Conservation (phyloP, 2,797 vertebrate genomes). For the Tragopan temminckii region DNA sequence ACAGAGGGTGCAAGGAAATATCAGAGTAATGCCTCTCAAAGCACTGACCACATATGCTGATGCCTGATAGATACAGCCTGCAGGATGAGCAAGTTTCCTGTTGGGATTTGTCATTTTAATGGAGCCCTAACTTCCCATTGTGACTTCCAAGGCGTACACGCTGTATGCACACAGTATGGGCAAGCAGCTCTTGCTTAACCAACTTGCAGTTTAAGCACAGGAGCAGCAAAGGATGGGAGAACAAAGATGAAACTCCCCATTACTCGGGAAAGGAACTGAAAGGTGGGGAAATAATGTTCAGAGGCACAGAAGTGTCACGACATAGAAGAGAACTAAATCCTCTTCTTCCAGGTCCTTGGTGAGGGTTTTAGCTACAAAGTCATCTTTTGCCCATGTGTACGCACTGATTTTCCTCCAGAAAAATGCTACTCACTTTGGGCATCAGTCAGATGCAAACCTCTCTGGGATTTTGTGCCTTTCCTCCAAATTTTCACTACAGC, state of each 20-base stretch:
- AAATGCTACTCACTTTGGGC: background rate
- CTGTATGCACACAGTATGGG: background rate
- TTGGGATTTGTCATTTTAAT: background rate
- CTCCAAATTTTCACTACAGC: background rate
- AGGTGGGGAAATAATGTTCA: rapidly evolving
- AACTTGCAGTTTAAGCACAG: background rate
- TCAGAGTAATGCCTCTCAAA: background rate
- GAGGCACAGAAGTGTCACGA: rapidly evolving
- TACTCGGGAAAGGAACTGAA: background rate
- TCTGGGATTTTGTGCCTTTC: background rate
- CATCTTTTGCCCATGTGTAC: background rate
- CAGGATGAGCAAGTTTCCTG: background rate
- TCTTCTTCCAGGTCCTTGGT: background rate
- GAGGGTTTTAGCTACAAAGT: background rate
- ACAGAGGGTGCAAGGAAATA: background rate
- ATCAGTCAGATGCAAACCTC: background rate
- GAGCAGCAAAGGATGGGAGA: background rate
- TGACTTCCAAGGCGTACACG: background rate
- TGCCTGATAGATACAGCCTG: background rate
- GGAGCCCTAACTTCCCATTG: background rate
- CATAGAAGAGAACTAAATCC: background rate
- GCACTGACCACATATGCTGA: background rate
- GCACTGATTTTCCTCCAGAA: background rate
- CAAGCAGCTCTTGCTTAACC: background rate
- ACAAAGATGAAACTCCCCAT: background rate